Evolutionary conservation across 2,888 invertebrate species (phyloP).

Genomic region (Drosophila niveifrons): DNA sequence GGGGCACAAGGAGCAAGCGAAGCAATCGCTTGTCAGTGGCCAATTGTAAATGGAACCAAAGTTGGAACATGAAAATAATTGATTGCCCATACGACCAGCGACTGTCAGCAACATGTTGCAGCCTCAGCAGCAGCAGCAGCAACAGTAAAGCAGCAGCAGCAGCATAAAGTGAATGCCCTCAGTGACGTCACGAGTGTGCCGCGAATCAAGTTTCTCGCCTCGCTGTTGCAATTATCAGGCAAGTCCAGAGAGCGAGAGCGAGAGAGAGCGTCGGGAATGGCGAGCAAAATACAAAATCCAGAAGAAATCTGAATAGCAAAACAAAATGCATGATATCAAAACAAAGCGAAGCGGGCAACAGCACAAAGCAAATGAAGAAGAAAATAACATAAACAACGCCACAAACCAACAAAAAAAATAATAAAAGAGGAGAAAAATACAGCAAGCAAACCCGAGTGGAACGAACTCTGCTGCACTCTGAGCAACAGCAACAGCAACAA

Average conservation of each 20-base stretch:
- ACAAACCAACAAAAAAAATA: background rate
- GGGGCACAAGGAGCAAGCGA: constrained; percentile 24
- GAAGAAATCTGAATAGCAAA: constrained; percentile 81
- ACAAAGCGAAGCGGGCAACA: constrained; percentile 61
- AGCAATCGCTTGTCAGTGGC: constrained; percentile 34
- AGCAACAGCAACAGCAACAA: constrained; percentile 20
- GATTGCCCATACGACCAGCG: constrained; percentile 48
- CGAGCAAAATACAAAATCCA: constrained; percentile 83
- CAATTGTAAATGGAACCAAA: constrained; percentile 55
- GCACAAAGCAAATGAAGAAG: constrained; percentile 26
- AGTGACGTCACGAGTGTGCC: constrained; percentile 65
- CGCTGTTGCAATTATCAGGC: constrained; percentile 62
- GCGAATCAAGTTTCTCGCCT: constrained; percentile 67
- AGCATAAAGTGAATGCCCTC: constrained; percentile 81
- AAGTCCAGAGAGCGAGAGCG: constrained; percentile 16
- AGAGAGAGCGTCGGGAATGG: constrained; percentile 49
- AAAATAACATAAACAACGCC: constrained; percentile 45
- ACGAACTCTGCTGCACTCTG: constrained; percentile 81
- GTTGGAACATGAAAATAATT: constrained; percentile 50
- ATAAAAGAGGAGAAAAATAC: background rate
- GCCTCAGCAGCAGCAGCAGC: constrained; percentile 35
- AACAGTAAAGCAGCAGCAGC: constrained; percentile 27
- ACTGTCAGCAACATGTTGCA: constrained; percentile 69
- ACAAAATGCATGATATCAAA: constrained; percentile 78
- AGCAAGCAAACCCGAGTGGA: constrained; percentile 68